Evolutionary conservation across 2,113 vertebrate genomes (phyloP), one percentile per base, ranked within the genome.

Genomic region (Nothocercus julius): DNA sequence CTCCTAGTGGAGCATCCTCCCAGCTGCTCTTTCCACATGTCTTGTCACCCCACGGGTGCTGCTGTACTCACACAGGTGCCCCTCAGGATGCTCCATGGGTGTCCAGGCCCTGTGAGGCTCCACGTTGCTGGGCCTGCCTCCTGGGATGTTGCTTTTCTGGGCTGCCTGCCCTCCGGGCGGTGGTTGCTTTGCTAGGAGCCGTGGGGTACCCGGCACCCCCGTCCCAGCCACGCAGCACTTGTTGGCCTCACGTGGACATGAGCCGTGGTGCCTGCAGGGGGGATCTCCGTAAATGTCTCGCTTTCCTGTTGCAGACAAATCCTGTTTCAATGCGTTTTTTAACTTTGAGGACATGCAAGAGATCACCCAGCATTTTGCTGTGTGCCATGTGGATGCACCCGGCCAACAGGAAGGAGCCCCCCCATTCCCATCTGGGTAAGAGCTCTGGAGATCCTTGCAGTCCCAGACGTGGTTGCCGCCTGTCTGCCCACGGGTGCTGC

Each of bases 271-370:
- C 80, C 87, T 61, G 45, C 45, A 69, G 25, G 24, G 16, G 49
- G 51, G 42, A 30, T 72, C 3, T 83, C 27, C 86, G 28, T 49
- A 58, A 82, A 22, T 8, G 4, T 94, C 81, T 94, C 11, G 54
- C 85, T 18, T 68, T 88, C 90, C 72, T 96, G 51, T 96, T 97
- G 19, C 87, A 99, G 99, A 99, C 97, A 99, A 99, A 96, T 99
- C 99, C n/a, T 99, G 99, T 98, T 99, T 99, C 98, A 99, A 99
- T 11, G 98, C 99, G 1, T 98, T 99, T 97, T 99, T 99, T 96
- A 99, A 99, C 98, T 99, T 98, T 1, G 99, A 99, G 93, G 99
- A 99, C 96, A 99, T 99, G 99, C 98, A 99, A 84, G 99, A 99
- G 90, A 99, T 99, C 96, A 99, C 98, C 8, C 99, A 99, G 89